Base-by-base conservation (phyloP, 2,888 invertebrate species). In the Spisula subtruncata region DNA sequence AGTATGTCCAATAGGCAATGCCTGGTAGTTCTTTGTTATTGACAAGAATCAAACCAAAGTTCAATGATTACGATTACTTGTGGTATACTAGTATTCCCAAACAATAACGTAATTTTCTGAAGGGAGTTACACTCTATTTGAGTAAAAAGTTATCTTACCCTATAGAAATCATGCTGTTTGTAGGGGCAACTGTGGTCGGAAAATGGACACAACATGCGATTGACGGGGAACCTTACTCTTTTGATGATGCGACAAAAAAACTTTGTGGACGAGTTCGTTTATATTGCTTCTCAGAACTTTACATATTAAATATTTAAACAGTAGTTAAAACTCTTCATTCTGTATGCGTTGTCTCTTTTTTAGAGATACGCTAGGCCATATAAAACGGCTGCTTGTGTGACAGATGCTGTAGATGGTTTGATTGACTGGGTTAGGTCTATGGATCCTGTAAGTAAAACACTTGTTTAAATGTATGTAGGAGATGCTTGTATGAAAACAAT, bases 381-480 rank as follows among this genome's bases (percentile, higher is more conserved):
- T 32, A 60, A 81, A 46, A 51, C 35, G 16, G 20, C 46, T 18
- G 54, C 84, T 81, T 32, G 29, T 18, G 48, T 46, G 20, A n/a
- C 41, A 35, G 54, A 66, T 66, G 41, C 80, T 16, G 20, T 41
- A 29, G 85, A 85, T 20, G n/a, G 46, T 48, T 4, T 81, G n/a
- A n/a, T 86, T n/a, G 66, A 86, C 60, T 86, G 86, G 86, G 46
- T 86, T 29, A 5, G 46, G 20, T 86, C 86, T 4, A 14, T 35
- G 35, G 86, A 86, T 81, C 86, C 86, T 8, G 86, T 86, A 81
- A 41, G 86, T 86, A 29, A 16, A 14, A 51, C 51, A 51, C 51
- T 12, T 51, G 12, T 51, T 12, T 51, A 10, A 51, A 51, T 6
- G 14, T 51, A 51, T 51, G 1, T 12, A 16, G 5, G 51, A 41